phyloP scores from a whole-genome alignment of 1,140 invertebrate genomes.

The Drosophila quadrilineata region DNA sequence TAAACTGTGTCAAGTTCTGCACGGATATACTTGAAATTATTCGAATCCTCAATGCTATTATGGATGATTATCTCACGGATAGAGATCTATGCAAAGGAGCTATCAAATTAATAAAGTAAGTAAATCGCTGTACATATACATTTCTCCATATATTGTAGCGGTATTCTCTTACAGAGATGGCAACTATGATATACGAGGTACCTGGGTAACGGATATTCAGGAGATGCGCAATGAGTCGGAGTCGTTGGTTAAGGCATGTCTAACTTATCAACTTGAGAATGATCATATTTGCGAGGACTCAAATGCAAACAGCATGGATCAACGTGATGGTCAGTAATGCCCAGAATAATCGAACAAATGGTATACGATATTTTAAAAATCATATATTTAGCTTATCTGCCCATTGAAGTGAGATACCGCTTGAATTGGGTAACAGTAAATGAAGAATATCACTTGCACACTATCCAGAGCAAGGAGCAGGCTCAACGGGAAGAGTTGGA shows the following conservation, averaged over 20 bases:
- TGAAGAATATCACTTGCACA: slow-evolving; percentile 26
- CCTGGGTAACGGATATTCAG: slow-evolving; percentile 19
- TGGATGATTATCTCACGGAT: background rate
- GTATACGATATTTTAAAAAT: no score
- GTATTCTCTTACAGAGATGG: slow-evolving; percentile 8
- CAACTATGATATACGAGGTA: slow-evolving; percentile 10
- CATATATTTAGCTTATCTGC: slow-evolving; percentile 40
- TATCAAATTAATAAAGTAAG: slow-evolving; percentile 20
- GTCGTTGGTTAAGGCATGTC: no score
- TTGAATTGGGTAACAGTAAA: slow-evolving; percentile 38
- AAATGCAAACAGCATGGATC: no score
- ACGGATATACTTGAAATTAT: slow-evolving; percentile 36
- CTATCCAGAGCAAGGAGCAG: slow-evolving; percentile 11
- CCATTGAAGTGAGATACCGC: slow-evolving; percentile 46
- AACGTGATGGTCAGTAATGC: background rate
- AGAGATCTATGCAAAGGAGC: slow-evolving; percentile 14
- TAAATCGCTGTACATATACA: background rate
- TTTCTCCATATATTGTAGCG: background rate
- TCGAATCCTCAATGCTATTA: slow-evolving; percentile 16
- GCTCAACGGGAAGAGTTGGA: background rate
- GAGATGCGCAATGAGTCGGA: no score
- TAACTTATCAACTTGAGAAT: no score
- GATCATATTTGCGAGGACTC: no score
- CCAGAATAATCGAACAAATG: background rate
- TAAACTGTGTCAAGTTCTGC: slow-evolving; percentile 48